phyloP scores from a whole-genome alignment of 2,797 vertebrate species.

The Neosilurus mollespiculum region DNA sequence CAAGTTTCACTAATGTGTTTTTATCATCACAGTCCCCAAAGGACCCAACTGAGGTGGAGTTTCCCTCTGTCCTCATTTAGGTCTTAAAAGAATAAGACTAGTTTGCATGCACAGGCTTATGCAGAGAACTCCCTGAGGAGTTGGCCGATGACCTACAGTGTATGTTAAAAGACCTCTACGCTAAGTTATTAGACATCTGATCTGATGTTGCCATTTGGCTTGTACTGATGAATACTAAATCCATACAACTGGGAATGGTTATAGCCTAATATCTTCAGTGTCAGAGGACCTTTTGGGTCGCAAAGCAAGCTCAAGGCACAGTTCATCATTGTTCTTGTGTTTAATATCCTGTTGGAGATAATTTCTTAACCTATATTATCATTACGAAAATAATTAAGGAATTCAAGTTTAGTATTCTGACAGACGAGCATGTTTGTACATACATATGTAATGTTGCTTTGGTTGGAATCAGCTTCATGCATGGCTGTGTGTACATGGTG shows the following conservation, averaged over 20 bases:
- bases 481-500: neutral
- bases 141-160: neutral
- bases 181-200: neutral
- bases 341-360: neutral
- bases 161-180: neutral
- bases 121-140: slow-evolving; percentile 5
- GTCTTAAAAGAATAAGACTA: slow-evolving; percentile 3
- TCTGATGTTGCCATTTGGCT: neutral
- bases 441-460: neutral
- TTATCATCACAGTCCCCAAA: slow-evolving; percentile 10
- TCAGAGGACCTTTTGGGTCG: neutral
- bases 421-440: neutral
- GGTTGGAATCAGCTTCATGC: neutral
- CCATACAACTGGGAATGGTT: neutral
- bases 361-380: neutral
- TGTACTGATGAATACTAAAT: neutral
- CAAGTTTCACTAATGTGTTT: slow-evolving; percentile 17
- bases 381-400: neutral
- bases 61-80: slow-evolving; percentile 6
- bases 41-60: slow-evolving; percentile 24
- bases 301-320: neutral
- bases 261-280: no score
- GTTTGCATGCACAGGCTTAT: slow-evolving; percentile 9
- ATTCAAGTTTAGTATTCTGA: neutral
- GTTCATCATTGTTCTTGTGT: neutral